Evolutionary conservation across 2,113 vertebrate species (phyloP), one percentile per base, ranked within the genome.

Genomic region (Odontophorus gujanensis): DNA sequence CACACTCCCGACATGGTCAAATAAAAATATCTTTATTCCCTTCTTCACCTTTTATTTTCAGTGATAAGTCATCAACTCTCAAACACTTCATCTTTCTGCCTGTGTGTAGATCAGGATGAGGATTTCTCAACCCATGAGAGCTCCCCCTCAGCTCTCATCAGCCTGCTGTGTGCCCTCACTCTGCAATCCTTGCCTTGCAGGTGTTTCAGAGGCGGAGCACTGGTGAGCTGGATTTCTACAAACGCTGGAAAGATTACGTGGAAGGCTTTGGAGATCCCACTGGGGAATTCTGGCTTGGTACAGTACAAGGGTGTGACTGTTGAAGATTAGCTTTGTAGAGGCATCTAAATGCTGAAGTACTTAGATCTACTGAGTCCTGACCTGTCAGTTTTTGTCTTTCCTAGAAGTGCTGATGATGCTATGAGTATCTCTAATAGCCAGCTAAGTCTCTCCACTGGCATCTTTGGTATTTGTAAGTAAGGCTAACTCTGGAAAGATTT

Each of bases 231-330:
- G 98, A 99, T 96, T 99, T 99, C 93, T 98, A 98, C 97, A 99
- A 98, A 82, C 97, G 97, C 55, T 99, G 98, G 99, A 98, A 97
- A 95, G 98, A 98, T 80, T 99, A 99, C 4, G 95, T 98, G 34
- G 97, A 98, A 85, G 98, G 99, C 67, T 99, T 99, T 94, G 99
- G 99, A 83, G 97, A 99, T 88, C 95, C 98, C 93, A 97, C 94
- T 24, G 98, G 98, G 15, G 98, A 99, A 92, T 99, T 99, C 85
- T 99, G 99, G 98, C 97, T 99, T 40, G 98, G 99, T 99, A 97
- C 17, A 67, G 36, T 38, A 66, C 87, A 63, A 68, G 21, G 24
- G 21, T 78, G 66, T 81, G 34, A 79, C 48, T 22, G 32, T 45
- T 11, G 57, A 63, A 50, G 66, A 53, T 7, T 14, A 38, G 59